phyloP scores from a whole-genome alignment of 2,113 vertebrate species.

The Neomonachus schauinslandi region DNA sequence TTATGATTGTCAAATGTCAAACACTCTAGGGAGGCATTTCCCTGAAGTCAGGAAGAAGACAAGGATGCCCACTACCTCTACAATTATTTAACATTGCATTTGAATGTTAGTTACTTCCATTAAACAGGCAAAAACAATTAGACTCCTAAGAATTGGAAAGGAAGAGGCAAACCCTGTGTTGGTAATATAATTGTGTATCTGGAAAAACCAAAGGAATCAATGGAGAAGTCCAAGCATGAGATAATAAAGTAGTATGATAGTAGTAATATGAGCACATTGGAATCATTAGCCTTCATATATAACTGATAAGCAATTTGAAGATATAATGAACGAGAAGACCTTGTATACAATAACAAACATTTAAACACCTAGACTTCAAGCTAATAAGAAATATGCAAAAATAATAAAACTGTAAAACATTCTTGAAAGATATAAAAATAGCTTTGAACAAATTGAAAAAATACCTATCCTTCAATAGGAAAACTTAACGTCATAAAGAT shows the following conservation, averaged over 20 bases:
- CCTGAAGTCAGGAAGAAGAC: neutral
- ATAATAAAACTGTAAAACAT: neutral
- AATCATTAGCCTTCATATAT: neutral
- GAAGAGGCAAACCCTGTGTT: neutral
- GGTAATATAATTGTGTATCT: neutral
- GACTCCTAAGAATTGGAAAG: neutral
- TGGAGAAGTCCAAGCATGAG: neutral
- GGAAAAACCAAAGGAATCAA: neutral
- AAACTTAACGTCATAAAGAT: neutral
- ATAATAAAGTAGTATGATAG: neutral
- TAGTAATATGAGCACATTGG: neutral
- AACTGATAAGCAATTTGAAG: neutral
- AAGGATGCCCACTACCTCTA: neutral
- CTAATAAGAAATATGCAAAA: constrained; percentile 1
- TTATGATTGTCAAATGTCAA: neutral
- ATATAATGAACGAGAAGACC: neutral
- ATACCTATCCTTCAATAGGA: neutral
- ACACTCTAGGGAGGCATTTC: neutral
- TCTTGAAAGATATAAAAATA: constrained; percentile 36
- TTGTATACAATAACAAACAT: neutral
- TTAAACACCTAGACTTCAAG: neutral
- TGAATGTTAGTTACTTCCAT: neutral
- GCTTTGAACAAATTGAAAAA: neutral
- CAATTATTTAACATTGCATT: neutral
- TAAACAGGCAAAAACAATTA: constrained; percentile 1